These are phyloP conservation scores for Dryoscopus gambensis DNA, from an alignment of 2,113 vertebrate species.

Conservation along the genomic window DNA sequence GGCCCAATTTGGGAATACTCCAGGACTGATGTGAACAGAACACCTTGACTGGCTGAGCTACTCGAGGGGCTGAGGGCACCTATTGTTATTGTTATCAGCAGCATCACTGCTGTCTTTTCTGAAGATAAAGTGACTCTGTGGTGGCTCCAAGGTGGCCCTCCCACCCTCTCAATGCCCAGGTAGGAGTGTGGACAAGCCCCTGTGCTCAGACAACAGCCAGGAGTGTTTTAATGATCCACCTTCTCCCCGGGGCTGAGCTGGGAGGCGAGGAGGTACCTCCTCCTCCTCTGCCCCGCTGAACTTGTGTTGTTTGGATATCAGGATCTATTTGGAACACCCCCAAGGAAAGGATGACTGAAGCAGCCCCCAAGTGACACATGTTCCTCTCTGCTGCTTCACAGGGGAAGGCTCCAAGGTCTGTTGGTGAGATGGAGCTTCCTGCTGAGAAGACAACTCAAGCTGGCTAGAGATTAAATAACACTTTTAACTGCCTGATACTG, in stretches of 20 bases:
- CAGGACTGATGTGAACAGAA: background rate
- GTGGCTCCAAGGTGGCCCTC: background rate
- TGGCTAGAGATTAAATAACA: slow-evolving; percentile 41
- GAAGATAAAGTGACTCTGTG: background rate
- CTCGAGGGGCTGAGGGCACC: background rate
- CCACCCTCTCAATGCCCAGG: background rate
- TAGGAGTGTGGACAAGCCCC: background rate
- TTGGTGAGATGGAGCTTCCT: background rate
- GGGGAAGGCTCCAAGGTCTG: background rate
- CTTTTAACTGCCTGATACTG: slow-evolving; percentile 22
- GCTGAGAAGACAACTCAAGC: background rate
- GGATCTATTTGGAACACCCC: background rate
- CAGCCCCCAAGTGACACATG: background rate
- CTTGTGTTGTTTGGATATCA: background rate
- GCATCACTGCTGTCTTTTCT: background rate
- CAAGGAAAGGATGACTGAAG: background rate
- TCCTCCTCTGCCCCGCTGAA: background rate
- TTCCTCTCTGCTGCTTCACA: background rate
- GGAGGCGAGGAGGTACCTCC: background rate
- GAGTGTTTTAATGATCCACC: background rate
- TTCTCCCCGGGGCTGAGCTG: background rate
- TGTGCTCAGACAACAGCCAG: background rate
- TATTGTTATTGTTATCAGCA: background rate
- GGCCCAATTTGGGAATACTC: background rate
- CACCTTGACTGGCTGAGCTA: background rate